Evolutionary conservation across 2,113 vertebrate genomes (phyloP), one percentile per base, ranked within the genome.

Genomic region (Dissostichus mawsoni): DNA sequence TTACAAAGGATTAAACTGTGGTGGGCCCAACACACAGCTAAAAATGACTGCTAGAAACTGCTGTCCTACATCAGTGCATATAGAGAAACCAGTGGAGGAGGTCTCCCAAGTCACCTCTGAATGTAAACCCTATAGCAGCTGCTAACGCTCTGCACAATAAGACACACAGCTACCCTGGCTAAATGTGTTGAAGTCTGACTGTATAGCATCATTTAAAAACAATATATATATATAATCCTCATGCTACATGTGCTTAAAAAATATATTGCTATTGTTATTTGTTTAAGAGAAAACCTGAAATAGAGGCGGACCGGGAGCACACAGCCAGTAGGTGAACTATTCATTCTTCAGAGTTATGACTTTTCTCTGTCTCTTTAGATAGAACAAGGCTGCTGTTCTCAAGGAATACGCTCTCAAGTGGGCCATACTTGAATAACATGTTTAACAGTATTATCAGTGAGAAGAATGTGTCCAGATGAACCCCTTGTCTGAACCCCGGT

Each of bases 51-150:
- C 77, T 76, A 79, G 77, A 79, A 85, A 69, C 68, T 10, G 51
- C 81, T 84, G 87, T 81, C 85, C 78, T 78, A 84, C 85, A 89
- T 87, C 82, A 71, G 74, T 45, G 70, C 45, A 53, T 25, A 25
- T 0, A 85, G 76, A 89, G 87, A 89, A 84, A 86, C 74, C 68
- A 79, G 82, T 85, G 87, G 80, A 85, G 87, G 89, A 90, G 84
- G 89, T 82, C 82, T 68, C 41, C 69, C 80, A 74, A 81, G 82
- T 91, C 85, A 89, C 82, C 87, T 82, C 84, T 80, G 80, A 87
- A 83, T 67, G 63, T 81, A 84, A 76, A 79, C 81, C 83, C 81
- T 61, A 81, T 76, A 78, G 16, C 78, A 82, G 80, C 88, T 72
- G 75, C 66, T 45, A 73, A 56, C 71, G 11, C 68, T 64, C 75